Conservation (phyloP, 2,888 invertebrate genomes). For the Lottia gigantea region DNA sequence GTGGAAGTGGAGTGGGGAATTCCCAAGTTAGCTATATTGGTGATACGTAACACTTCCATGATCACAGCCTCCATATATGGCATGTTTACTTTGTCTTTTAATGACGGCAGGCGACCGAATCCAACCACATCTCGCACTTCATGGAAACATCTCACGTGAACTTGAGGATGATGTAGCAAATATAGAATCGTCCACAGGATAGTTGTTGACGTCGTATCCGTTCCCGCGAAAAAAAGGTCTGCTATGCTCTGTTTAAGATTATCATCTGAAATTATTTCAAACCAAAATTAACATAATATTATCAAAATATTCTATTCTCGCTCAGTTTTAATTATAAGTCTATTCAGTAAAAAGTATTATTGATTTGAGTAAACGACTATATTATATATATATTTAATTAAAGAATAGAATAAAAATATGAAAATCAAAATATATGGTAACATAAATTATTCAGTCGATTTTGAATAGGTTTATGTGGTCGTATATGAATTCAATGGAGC, state of each 20-base stretch:
- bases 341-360: no score
- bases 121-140: slow-evolving; percentile 62
- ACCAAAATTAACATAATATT: no score
- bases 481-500: no score
- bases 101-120: slow-evolving; percentile 31
- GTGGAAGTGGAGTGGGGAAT: slow-evolving; percentile 39
- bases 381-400: no score
- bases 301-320: no score
- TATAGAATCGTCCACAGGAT: slow-evolving; percentile 86
- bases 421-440: no score
- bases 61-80: slow-evolving; percentile 53
- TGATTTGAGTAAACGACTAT: no score
- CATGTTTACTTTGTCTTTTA: slow-evolving; percentile 36
- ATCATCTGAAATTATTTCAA: slow-evolving; percentile 23
- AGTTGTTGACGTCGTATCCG: slow-evolving; percentile 84
- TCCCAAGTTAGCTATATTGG: slow-evolving; percentile 43
- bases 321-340: no score
- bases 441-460: no score
- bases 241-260: slow-evolving; percentile 31
- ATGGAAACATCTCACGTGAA: slow-evolving; percentile 34
- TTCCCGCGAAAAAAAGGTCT: slow-evolving; percentile 52
- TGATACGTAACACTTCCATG: slow-evolving; percentile 48
- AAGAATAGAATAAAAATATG: no score
- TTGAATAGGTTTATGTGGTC: no score
- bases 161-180: slow-evolving; percentile 81